phyloP scores from a whole-genome alignment of 2,797 vertebrate genomes.

The Monodelphis domestica region DNA sequence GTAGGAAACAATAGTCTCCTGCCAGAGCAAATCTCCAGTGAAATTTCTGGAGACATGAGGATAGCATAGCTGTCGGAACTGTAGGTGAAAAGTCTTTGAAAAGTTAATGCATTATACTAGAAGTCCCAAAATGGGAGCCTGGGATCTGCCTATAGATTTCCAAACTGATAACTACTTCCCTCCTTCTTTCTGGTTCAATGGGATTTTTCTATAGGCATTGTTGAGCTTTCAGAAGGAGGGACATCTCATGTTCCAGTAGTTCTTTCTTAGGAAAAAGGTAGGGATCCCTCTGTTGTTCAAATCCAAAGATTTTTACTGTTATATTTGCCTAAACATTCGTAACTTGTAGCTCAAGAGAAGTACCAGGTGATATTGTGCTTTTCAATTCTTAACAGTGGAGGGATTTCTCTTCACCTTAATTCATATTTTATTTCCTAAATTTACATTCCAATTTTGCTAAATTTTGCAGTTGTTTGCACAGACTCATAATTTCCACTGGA shows the following conservation, averaged over 20 bases:
- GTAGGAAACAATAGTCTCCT: not conserved
- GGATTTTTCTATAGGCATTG: not conserved
- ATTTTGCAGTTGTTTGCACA: not conserved
- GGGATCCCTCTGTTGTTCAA: not conserved
- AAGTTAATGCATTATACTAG: constrained; percentile 14
- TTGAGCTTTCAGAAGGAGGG: not conserved
- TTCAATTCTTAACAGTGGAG: not conserved
- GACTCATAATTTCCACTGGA: constrained; percentile 7
- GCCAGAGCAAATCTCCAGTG: not conserved
- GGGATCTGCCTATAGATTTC: not conserved
- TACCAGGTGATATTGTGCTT: not conserved
- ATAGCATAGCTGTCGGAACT: not conserved
- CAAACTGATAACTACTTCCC: not conserved
- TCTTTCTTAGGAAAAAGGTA: not conserved
- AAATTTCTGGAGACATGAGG: not conserved
- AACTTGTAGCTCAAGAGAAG: not conserved
- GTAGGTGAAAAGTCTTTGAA: constrained; percentile 30
- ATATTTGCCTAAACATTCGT: not conserved
- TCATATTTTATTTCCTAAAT: not conserved
- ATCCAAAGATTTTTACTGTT: not conserved
- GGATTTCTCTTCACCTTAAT: not conserved
- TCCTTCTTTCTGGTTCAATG: not conserved
- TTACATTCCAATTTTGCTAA: not conserved
- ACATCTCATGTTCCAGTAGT: not conserved
- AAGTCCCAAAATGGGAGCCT: constrained; percentile 39